These are phyloP conservation scores for Coecobrya sp. DNA, from an alignment of 2,888 invertebrate species.

Conservation along the genomic window DNA sequence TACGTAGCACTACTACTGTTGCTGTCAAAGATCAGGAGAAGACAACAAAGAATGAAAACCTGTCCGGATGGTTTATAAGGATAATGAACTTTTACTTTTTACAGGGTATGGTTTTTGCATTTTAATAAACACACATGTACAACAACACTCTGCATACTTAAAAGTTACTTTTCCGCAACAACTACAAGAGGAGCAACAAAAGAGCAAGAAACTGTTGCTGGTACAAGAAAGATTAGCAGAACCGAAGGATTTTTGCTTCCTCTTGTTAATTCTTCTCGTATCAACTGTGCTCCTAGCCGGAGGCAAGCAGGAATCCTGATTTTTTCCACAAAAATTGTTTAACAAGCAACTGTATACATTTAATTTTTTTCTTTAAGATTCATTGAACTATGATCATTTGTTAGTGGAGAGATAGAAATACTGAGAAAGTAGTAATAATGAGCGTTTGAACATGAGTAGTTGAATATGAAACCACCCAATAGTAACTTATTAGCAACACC, in stretches of 20 bases:
- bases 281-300: slow-evolving; percentile 34
- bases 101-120: slow-evolving; percentile 61
- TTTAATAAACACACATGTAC: slow-evolving; percentile 24
- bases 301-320: slow-evolving; percentile 46
- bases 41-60: slow-evolving; percentile 68
- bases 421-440: neutral
- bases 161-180: slow-evolving; percentile 76
- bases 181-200: slow-evolving; percentile 44
- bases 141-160: slow-evolving; percentile 21
- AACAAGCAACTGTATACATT: slow-evolving; percentile 39
- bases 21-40: slow-evolving; percentile 76
- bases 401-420: neutral
- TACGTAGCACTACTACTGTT: neutral
- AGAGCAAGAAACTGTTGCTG: slow-evolving; percentile 64
- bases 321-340: slow-evolving; percentile 49
- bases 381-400: slow-evolving; percentile 66
- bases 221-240: slow-evolving; percentile 7
- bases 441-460: neutral
- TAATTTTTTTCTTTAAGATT: slow-evolving; percentile 35
- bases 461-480: neutral
- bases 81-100: slow-evolving; percentile 82
- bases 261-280: slow-evolving; percentile 31
- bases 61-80: slow-evolving; percentile 80
- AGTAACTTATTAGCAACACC: too few relatives aligned
- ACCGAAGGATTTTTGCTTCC: slow-evolving; percentile 52